phyloP scores from a whole-genome alignment of 2,113 vertebrate genomes.

The Rhinogobius similis region DNA sequence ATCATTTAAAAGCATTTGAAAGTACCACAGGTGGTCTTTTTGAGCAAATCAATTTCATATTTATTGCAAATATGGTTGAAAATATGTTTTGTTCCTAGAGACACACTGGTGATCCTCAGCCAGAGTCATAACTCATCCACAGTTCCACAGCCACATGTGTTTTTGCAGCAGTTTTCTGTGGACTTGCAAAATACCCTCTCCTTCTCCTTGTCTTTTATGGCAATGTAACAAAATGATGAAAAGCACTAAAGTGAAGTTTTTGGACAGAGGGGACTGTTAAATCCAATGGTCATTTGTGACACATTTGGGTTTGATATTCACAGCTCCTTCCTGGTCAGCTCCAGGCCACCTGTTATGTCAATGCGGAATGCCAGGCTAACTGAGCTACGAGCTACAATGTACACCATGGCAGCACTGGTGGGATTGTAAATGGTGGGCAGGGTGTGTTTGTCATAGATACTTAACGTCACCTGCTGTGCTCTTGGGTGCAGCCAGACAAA shows the following conservation, averaged over 20 bases:
- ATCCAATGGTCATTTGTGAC: conserved; percentile 69
- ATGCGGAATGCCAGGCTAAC: conserved; percentile 61
- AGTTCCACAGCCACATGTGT: conserved; percentile 45
- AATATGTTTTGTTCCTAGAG: conserved; percentile 48
- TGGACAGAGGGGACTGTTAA: conserved; percentile 50
- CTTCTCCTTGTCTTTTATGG: conserved; percentile 45
- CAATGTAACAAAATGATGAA: conserved; percentile 55
- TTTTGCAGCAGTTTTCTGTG: neutral
- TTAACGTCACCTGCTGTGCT: conserved; percentile 66
- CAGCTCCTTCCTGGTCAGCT: conserved; percentile 71
- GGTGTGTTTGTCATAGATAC: conserved; percentile 66
- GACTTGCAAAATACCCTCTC: neutral
- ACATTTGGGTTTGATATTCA: conserved; percentile 72
- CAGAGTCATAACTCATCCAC: conserved; percentile 50
- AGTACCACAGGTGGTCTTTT: conserved; percentile 59
- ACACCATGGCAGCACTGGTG: conserved; percentile 57
- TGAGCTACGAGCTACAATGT: conserved; percentile 49
- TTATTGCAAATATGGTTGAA: conserved; percentile 51
- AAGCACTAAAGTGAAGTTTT: conserved; percentile 21
- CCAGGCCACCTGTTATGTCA: conserved; percentile 73
- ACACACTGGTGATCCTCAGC: conserved; percentile 55
- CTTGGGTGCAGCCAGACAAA: conserved; percentile 31
- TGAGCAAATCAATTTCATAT: conserved; percentile 62
- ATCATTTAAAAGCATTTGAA: conserved; percentile 59
- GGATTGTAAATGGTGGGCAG: conserved; percentile 58